phyloP scores from a whole-genome alignment of 2,113 vertebrate species.

The Campylomormyrus numenius region DNA sequence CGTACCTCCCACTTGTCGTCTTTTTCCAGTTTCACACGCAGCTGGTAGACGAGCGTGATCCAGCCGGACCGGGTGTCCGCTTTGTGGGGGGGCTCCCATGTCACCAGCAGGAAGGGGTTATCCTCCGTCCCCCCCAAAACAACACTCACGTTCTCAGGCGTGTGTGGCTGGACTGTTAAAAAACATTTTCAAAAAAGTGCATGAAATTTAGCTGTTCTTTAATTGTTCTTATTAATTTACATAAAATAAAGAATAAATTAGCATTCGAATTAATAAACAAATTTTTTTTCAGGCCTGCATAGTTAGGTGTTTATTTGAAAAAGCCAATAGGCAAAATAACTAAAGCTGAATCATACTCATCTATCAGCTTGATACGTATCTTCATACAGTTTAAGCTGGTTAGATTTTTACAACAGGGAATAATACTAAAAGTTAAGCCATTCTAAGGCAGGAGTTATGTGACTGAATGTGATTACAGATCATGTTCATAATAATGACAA shows the following conservation, averaged over 20 bases:
- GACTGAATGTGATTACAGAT: too few species aligned
- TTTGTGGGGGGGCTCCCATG: conserved; percentile 71
- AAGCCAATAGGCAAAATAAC: too few species aligned
- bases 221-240: neutral
- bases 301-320: neutral
- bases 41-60: conserved; percentile 73
- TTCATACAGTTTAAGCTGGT: too few species aligned
- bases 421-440: too few species aligned
- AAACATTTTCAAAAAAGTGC: neutral
- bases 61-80: conserved; percentile 70
- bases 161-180: conserved; percentile 73
- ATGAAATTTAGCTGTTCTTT: neutral
- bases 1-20: conserved; percentile 77
- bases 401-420: too few species aligned
- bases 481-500: neutral
- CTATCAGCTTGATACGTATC: too few species aligned
- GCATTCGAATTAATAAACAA: neutral
- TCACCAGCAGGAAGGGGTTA: conserved; percentile 61
- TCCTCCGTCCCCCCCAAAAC: conserved; percentile 46
- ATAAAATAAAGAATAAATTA: neutral
- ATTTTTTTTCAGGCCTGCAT: neutral
- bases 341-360: too few species aligned
- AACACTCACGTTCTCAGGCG: conserved; percentile 68
- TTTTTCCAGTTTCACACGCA: conserved; percentile 68
- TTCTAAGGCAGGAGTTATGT: too few species aligned